Percentiles rank a stretch among this genome's conserved stretches.
Evolutionary conservation across 2,888 invertebrate species (phyloP).

Genomic region (Tetanocera ferruginea): DNA sequence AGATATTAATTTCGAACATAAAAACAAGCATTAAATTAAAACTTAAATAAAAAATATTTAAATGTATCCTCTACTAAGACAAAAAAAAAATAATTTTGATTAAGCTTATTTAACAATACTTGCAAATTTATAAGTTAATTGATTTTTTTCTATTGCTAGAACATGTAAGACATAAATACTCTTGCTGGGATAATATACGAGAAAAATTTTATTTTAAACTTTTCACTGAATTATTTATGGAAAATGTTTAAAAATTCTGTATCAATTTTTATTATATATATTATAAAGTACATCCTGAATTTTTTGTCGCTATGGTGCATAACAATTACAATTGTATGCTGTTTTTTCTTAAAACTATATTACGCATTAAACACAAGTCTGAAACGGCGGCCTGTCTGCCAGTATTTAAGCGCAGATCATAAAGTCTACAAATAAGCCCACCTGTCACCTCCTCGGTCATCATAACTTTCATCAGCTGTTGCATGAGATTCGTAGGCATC

Average conservation of each 20-base stretch:
- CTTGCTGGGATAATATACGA: slow-evolving; percentile 27
- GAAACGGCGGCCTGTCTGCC: slow-evolving; percentile 89
- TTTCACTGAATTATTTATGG: slow-evolving; percentile 18
- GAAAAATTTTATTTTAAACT: slow-evolving; percentile 11
- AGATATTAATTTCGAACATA: slow-evolving; percentile 1
- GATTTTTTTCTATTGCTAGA: slow-evolving; percentile 10
- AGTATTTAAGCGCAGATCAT: slow-evolving; percentile 81
- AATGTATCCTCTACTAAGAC: not conserved
- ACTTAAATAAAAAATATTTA: not conserved
- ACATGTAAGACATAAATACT: slow-evolving; percentile 19
- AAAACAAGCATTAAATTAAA: slow-evolving; percentile 5
- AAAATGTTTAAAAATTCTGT: slow-evolving; percentile 15
- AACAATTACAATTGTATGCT: slow-evolving; percentile 63
- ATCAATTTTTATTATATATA: not conserved
- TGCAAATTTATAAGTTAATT: slow-evolving; percentile 1
- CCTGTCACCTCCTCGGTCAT: slow-evolving; percentile 67
- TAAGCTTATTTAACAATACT: slow-evolving; percentile 19
- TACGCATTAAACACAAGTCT: slow-evolving; percentile 87
- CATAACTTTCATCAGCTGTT: slow-evolving; percentile 81
- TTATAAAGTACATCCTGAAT: not conserved
- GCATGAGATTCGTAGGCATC: slow-evolving; percentile 82
- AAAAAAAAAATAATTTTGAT: slow-evolving; percentile 1
- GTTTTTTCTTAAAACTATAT: slow-evolving; percentile 76
- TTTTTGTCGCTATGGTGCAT: not conserved
- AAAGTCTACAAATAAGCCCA: slow-evolving; percentile 70